Evolutionary conservation across 2,888 invertebrate species (phyloP), one percentile per base, ranked within the genome.

Genomic region (Watsonalla binaria): DNA sequence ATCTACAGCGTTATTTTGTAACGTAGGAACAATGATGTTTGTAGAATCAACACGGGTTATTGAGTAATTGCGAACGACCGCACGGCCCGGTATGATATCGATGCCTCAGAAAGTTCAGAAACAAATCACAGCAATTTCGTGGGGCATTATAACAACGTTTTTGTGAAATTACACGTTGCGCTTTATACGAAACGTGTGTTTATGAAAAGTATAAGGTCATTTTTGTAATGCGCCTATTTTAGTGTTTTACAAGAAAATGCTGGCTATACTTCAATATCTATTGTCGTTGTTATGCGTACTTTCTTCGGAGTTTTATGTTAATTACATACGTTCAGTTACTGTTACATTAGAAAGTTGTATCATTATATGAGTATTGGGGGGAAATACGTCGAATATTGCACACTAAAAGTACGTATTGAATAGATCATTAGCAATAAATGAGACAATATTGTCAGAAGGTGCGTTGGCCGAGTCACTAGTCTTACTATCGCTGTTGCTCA

Each of bases 371-470:
- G 51, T 52, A 54, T 55, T 39, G 37, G 48, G 61, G 51, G 56
- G 48, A 56, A 59, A 62, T 47, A 49, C 45, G 59, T 58, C 57
- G 61, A 55, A 58, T 56, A 59, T 63, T 63, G 59, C 56, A 65
- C 58, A 62, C 54, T 46, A 51, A 64, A 58, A 57, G 62, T 58
- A 60, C 56, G 72, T 72, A 75, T 77, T 84, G 76, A 84, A 86
- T 85, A 81, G 78, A 81, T 85, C 86, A 86, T 87, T 84, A 85
- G 83, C 80, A 82, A 81, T 82, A 83, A 86, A 86, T 82, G 84
- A 84, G 86, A 86, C 86, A 86, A 86, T 86, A 86, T 83, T 79
- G 80, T 81, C 67, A 74, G 69, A 63, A 58, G 59, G 68, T 73
- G 64, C 71, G 67, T 71, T 70, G 69, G 63, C 59, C 67, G 61